Percentiles rank a stretch among this genome's conserved stretches.
Evolutionary conservation across 2,888 invertebrate species (phyloP).

Genomic region (Ariolimax columbianus): DNA sequence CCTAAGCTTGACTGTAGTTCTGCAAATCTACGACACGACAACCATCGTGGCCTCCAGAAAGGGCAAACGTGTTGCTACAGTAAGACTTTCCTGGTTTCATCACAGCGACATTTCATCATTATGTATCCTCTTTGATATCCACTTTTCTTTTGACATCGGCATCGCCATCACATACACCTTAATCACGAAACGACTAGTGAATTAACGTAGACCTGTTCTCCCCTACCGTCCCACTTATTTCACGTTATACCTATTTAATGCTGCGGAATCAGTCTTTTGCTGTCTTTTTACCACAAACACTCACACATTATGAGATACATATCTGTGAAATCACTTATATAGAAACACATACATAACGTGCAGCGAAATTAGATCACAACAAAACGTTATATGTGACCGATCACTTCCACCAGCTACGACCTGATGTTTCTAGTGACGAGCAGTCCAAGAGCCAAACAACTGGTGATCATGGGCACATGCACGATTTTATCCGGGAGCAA

Average conservation of each 20-base stretch:
- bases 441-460: not conserved
- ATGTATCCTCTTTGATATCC: not conserved
- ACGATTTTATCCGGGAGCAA: not conserved
- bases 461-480: not conserved
- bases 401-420: not conserved
- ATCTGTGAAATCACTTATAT: no score
- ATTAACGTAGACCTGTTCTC: no score
- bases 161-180: no score
- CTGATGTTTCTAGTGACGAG: not conserved
- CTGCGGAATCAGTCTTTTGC: no score
- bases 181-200: no score
- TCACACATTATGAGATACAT: no score
- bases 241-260: no score
- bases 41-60: not conserved
- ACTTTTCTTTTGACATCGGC: no score
- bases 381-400: not conserved
- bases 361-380: no score
- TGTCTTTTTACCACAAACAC: no score
- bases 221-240: no score
- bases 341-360: no score
- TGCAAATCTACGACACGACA: not conserved
- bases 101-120: not conserved
- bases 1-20: not conserved
- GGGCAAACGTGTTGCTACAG: not conserved
- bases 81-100: not conserved